Conservation (phyloP, 2,888 invertebrate species). For the Pycnomerus fuliginosus region DNA sequence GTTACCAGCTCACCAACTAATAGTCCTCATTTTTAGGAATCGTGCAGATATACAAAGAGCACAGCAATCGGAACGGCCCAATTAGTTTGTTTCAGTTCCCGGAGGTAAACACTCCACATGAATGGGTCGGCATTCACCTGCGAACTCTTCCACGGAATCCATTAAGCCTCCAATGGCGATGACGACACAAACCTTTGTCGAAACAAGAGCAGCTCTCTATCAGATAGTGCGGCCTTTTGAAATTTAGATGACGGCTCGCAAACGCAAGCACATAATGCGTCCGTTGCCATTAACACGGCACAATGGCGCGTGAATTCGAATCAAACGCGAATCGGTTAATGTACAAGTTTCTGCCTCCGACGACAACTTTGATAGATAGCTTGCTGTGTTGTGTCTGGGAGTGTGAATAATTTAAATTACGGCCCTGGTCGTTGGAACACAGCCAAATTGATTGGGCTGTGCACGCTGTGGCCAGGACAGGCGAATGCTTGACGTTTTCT, state of each 20-base stretch:
- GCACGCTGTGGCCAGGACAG: constrained; percentile 3
- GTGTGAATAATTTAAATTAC: constrained; percentile 9
- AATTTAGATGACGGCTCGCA: constrained; percentile 20
- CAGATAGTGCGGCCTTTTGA: constrained; percentile 19
- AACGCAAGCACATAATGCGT: constrained; percentile 19
- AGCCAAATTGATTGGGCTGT: constrained; percentile 6
- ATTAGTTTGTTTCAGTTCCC: constrained; percentile 3
- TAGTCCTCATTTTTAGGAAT: no score
- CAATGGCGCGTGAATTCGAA: constrained; percentile 7
- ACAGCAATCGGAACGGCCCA: constrained; percentile 5
- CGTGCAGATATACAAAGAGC: no score
- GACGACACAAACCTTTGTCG: constrained; percentile 20
- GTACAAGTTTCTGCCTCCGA: constrained; percentile 13
- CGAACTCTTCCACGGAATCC: constrained; percentile 15
- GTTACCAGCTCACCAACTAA: no score
- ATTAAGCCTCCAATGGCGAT: constrained; percentile 19
- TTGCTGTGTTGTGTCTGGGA: no score
- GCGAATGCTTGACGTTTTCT: constrained; percentile 4
- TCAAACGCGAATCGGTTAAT: constrained; percentile 13
- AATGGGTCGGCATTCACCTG: constrained; percentile 16
- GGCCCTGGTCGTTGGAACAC: constrained; percentile 10
- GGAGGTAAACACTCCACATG: constrained; percentile 13
- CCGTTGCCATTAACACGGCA: constrained; percentile 13
- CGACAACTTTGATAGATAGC: constrained; percentile 11
- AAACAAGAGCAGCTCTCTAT: constrained; percentile 20